Evolutionary conservation across 2,113 vertebrate genomes (phyloP).

Genomic region (Poecile atricapillus): DNA sequence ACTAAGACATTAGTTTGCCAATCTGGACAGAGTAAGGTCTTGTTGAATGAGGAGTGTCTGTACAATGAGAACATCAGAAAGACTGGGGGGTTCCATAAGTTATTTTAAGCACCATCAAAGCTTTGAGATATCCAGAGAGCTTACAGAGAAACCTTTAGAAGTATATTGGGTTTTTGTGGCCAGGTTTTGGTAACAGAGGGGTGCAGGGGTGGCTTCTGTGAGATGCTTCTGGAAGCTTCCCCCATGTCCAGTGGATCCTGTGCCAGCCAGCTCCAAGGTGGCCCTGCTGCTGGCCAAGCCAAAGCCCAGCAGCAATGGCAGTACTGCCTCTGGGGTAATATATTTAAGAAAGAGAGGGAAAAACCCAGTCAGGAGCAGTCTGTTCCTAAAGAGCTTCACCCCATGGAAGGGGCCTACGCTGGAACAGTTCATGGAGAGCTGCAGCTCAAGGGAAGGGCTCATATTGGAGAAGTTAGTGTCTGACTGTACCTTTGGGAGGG

Average conservation of each 20-base stretch:
- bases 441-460: not conserved
- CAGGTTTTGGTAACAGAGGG: not conserved
- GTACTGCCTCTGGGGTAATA: not conserved
- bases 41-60: not conserved
- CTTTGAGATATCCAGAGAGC: not conserved
- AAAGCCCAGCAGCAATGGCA: not conserved
- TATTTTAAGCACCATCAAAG: not conserved
- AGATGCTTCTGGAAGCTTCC: not conserved
- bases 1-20: not conserved
- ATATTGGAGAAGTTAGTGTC: not conserved
- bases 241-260: not conserved
- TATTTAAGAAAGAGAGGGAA: not conserved
- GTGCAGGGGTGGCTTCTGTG: not conserved
- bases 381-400: not conserved
- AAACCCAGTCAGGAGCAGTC: not conserved
- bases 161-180: not conserved
- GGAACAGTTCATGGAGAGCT: not conserved
- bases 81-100: accelerated
- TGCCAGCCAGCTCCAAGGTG: not conserved
- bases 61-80: not conserved
- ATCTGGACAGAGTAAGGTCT: not conserved
- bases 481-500: not conserved
- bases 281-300: not conserved
- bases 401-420: too few relatives aligned
- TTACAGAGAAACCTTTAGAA: not conserved